Evolutionary conservation across 1,140 invertebrate genomes (phyloP), one percentile per base, ranked within the genome.

Genomic region (Rhyacophila brunnea): DNA sequence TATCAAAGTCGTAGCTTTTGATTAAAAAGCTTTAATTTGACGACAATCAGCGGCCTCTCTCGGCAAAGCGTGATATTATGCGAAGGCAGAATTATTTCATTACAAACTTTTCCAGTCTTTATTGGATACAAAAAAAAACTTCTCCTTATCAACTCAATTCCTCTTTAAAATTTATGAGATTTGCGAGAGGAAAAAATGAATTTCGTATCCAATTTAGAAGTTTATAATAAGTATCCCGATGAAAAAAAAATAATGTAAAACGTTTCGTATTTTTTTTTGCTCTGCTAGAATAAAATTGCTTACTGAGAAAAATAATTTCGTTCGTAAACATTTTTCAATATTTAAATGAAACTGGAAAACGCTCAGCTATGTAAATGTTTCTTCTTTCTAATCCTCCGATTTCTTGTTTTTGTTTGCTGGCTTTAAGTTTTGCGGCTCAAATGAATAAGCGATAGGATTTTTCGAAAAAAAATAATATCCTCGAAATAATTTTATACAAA

Each of bases 91-190:
- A 46, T 55, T 23, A 50, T 54, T 55, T 49, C 46, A 56, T 51
- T 55, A 61, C 20, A 45, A 44, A 62, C 48, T 58, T 63, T 58
- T 28, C 44, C 46, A 38, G 56, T 55, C 52, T 58, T 63, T 58
- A 63, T 59, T 58, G 51, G 51, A 60, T 60, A 63, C 57, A 59
- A 63, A 51, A 46, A 47, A 58, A n/a, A 63, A 53, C 20, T 58
- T 54, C 34, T 58, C 38, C 53, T 63, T 57, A 55, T 63, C 61
- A 55, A 63, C 38, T 59, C 56, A 55, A 51, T 63, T 45, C 61
- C 52, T 45, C 56, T 53, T 63, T 46, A 53, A 59, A 63, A 58
- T 53, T 63, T 54, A 63, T 63, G 56, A 58, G 55, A 63, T 63
- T 63, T 63, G 40, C 51, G 51, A 55, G 50, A 52, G 51, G 53